These are phyloP conservation scores for Myotis lucifugus DNA, from an alignment of 2,113 vertebrate genomes.

Conservation along the genomic window DNA sequence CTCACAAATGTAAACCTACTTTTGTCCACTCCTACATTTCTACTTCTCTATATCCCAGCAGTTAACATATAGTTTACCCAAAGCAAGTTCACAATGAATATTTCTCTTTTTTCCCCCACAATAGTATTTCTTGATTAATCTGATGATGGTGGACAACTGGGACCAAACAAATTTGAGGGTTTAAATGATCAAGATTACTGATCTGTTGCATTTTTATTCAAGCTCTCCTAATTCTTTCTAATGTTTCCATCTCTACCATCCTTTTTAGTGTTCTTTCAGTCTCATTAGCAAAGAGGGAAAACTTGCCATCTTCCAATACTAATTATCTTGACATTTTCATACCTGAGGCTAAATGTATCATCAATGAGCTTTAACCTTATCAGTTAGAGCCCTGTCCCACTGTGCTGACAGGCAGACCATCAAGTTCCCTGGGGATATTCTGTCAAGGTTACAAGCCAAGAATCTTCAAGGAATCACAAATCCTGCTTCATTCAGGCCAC, in stretches of 20 bases:
- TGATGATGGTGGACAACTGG: not conserved
- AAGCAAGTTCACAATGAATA: not conserved
- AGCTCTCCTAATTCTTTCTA: not conserved
- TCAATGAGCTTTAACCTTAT: conserved; percentile 63
- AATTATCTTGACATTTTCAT: conserved; percentile 63
- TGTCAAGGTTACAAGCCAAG: not conserved
- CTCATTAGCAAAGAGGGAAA: conserved; percentile 48
- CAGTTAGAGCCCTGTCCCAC: not conserved
- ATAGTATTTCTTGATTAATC: not conserved
- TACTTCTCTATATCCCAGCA: not conserved
- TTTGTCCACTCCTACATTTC: not conserved
- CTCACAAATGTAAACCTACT: not conserved
- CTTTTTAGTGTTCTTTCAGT: not conserved
- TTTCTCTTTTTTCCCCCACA: not conserved
- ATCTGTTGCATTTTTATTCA: not conserved
- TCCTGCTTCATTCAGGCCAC: not conserved
- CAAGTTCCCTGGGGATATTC: not conserved
- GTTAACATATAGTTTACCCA: not conserved
- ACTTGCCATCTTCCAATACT: not conserved
- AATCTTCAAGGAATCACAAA: conserved; percentile 24
- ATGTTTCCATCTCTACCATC: not conserved
- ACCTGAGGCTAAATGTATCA: conserved; percentile 34
- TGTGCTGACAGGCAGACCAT: not conserved
- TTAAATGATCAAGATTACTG: not conserved
- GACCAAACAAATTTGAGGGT: not conserved